Evolutionary conservation across 2,113 vertebrate genomes (phyloP), one percentile per base, ranked within the genome.

Genomic region (Ochotona princeps): DNA sequence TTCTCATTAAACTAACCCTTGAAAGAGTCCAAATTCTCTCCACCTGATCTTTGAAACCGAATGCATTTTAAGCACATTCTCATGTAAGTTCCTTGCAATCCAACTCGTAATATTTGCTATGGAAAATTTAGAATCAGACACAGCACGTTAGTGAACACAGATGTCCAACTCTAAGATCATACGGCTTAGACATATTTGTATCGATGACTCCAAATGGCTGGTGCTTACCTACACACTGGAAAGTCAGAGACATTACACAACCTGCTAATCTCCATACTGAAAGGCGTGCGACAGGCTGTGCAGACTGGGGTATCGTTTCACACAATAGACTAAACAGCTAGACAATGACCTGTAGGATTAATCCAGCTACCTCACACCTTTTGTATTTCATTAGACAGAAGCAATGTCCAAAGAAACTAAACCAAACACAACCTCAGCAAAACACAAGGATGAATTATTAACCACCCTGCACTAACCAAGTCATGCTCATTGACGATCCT

Each of bases 61-160:
- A 72, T 10, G 49, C 21, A 80, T 74, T 51, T 82, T 30, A 65
- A 65, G 81, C 65, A 49, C 54, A 74, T 88, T 87, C 82, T 94
- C 65, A 74, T 84, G 65, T 78, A 78, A 94, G 76, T 84, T 44
- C 21, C 47, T 61, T 91, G 35, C 57, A 86, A 90, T 14, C 26
- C 57, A 81, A 89, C n/a, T 70, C 67, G 66, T 57, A 75, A n/a
- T 65, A 69, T 25, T 32, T 84, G n/a, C 30, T 80, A 85, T 49
- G 7, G 57, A n/a, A 90, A 94, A 91, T 57, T 90, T 26, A 92
- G 69, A 87, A 83, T 32, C 51, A 79, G 47, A 81, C 28, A 92
- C 10, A 54, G 57, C 32, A 66, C 23, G 60, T 60, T 49, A 94
- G 61, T 79, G 61, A 86, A 54, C 14, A 13, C 12, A 92, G 8